Evolutionary conservation across 2,797 vertebrate species (phyloP).

Genomic region (Hemibagrus guttatus): DNA sequence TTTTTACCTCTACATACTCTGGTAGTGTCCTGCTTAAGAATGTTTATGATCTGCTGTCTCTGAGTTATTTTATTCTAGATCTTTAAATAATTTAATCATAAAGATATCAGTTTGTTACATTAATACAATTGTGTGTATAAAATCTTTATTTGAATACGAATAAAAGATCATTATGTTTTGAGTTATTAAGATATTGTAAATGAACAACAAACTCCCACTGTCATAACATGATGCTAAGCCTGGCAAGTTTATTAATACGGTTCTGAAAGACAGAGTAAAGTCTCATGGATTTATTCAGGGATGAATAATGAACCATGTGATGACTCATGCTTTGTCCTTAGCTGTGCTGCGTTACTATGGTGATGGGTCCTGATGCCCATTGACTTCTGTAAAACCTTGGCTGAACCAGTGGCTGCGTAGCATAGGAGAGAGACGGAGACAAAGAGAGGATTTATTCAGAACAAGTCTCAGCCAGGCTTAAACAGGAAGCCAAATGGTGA

Average conservation of each 20-base stretch:
- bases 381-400: conserved; percentile 59
- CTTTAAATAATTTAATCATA: conserved; percentile 30
- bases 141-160: not conserved
- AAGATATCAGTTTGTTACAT: conserved; percentile 34
- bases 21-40: conserved; percentile 21
- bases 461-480: conserved; percentile 33
- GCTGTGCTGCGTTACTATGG: conserved; percentile 70
- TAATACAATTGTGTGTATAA: conserved; percentile 30
- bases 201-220: not conserved
- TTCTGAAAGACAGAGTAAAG: conserved; percentile 24
- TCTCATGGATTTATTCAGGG: conserved; percentile 38
- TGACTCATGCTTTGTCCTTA: conserved; percentile 70
- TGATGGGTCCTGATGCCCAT: conserved; percentile 60
- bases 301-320: conserved; percentile 60
- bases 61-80: conserved; percentile 31
- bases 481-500: conserved; percentile 66
- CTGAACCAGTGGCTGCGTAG: conserved; percentile 48
- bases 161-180: not conserved
- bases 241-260: conserved; percentile 10
- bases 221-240: not conserved
- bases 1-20: conserved; percentile 21
- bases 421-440: conserved; percentile 30
- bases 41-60: conserved; percentile 54
- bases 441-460: conserved; percentile 42
- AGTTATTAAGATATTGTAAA: not conserved